Evolutionary conservation across 1,140 invertebrate genomes (phyloP).

Genomic region (Panagrolaimus sp.): DNA sequence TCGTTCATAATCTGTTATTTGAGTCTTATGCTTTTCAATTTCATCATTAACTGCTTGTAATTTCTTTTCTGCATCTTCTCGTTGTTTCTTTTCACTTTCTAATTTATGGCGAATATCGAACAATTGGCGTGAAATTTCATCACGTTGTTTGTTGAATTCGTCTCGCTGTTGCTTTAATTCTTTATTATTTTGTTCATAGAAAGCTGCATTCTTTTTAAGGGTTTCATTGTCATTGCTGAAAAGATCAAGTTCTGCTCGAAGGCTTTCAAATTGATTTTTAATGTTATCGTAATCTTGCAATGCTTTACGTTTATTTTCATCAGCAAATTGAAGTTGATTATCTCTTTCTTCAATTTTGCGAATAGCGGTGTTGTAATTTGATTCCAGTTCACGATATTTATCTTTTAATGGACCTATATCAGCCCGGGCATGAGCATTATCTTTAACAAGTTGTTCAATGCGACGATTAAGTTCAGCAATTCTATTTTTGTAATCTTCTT

Average conservation of each 20-base stretch:
- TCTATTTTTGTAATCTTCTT: constrained; percentile 56
- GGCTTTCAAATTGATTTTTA: constrained; percentile 36
- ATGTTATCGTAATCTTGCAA: constrained; percentile 41
- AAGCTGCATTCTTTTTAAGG: constrained; percentile 32
- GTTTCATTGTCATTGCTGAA: constrained; percentile 39
- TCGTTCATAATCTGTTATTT: constrained; percentile 49
- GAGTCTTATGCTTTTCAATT: constrained; percentile 48
- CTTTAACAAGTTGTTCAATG: constrained; percentile 46
- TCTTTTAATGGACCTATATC: constrained; percentile 48
- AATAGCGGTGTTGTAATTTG: constrained; percentile 47
- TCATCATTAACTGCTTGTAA: constrained; percentile 38
- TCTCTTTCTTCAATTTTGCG: constrained; percentile 53
- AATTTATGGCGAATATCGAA: constrained; percentile 44
- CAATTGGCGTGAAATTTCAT: constrained; percentile 45
- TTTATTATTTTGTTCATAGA: constrained; percentile 48
- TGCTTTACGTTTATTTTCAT: constrained; percentile 35
- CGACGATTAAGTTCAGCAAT: constrained; percentile 54
- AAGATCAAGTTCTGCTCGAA: constrained; percentile 42
- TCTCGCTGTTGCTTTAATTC: constrained; percentile 55
- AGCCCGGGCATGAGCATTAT: constrained; percentile 47
- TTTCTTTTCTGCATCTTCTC: constrained; percentile 35
- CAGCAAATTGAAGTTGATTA: constrained; percentile 40
- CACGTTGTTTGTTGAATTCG: constrained; percentile 55
- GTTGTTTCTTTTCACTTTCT: constrained; percentile 38
- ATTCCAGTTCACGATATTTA: constrained; percentile 52